These are phyloP conservation scores for Athrips mouffetella DNA, from an alignment of 2,888 invertebrate species.

Conservation along the genomic window DNA sequence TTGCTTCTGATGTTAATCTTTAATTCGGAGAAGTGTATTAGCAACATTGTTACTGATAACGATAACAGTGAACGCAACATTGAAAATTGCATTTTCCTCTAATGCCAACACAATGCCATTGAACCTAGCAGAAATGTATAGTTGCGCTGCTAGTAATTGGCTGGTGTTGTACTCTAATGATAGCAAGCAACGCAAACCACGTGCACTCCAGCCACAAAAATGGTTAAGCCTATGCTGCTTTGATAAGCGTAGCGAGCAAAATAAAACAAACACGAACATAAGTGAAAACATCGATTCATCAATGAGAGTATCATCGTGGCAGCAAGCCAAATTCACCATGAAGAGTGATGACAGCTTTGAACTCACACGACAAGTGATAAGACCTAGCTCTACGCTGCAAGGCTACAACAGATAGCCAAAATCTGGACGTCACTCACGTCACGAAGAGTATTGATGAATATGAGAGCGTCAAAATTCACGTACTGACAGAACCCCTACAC, in stretches of 20 bases:
- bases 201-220: constrained; percentile 36
- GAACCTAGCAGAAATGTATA: constrained; percentile 42
- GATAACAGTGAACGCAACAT: not conserved
- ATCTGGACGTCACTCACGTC: not conserved
- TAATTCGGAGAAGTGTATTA: not conserved
- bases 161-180: constrained; percentile 49
- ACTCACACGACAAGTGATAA: constrained; percentile 11
- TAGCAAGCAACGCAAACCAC: constrained; percentile 43
- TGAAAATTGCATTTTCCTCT: constrained; percentile 40
- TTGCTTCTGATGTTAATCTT: not conserved
- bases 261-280: not conserved
- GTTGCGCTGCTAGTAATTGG: constrained; percentile 49
- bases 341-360: constrained; percentile 13
- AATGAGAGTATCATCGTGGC: constrained; percentile 16
- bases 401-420: not conserved
- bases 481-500: not conserved
- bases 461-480: not conserved
- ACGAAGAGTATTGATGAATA: not conserved
- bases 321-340: constrained; percentile 11
- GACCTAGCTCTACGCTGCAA: not conserved
- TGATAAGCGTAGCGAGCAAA: not conserved
- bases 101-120: constrained; percentile 42
- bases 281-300: constrained; percentile 15
- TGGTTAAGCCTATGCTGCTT: constrained; percentile 12
- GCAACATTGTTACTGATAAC: not conserved